phyloP scores from a whole-genome alignment of 2,113 vertebrate species.

The Centropus bengalensis region DNA sequence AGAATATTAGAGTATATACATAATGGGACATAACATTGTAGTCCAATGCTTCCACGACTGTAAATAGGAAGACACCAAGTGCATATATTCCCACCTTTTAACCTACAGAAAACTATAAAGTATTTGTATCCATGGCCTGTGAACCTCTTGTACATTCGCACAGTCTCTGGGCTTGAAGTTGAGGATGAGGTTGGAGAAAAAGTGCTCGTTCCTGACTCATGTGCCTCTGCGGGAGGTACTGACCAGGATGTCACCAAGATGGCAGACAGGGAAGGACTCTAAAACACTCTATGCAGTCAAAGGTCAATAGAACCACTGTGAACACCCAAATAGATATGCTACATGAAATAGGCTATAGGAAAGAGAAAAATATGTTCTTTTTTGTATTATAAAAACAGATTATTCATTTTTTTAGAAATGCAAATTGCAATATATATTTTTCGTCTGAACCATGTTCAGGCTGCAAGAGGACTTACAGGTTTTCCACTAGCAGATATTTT shows the following conservation, averaged over 20 bases:
- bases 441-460: neutral
- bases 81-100: neutral
- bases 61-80: neutral
- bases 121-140: neutral
- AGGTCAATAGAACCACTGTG: neutral
- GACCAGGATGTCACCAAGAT: neutral
- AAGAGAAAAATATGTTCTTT: neutral
- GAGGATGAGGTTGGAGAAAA: neutral
- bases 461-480: conserved; percentile 75
- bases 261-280: neutral
- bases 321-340: neutral
- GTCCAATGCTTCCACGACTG: neutral
- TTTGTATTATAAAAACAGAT: neutral
- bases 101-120: neutral
- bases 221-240: neutral
- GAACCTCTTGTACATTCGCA: neutral
- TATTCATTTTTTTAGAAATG: neutral
- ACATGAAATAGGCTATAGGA: neutral
- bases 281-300: neutral
- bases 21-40: neutral
- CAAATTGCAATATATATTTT: neutral
- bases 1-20: neutral
- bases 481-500: conserved; percentile 69
- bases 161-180: neutral
- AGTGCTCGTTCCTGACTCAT: neutral